A percentile compares a stretch with the other conserved stretches of the same genome.
Evolutionary conservation across 2,113 vertebrate species (phyloP).

Genomic region (Nesogale talazaci): DNA sequence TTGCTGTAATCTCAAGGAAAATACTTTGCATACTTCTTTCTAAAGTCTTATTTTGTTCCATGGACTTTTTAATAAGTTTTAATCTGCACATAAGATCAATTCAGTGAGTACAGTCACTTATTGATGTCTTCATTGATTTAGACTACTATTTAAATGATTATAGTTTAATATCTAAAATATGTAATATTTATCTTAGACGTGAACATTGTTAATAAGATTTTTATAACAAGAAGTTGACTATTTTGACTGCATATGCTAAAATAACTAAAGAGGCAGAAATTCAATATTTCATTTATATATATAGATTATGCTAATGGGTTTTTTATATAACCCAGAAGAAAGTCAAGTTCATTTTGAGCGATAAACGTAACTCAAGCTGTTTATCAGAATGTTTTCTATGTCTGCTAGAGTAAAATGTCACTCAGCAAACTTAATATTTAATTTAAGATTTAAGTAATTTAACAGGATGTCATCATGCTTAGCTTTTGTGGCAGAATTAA

Average conservation of each 20-base stretch:
- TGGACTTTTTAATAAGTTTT: slow-evolving; percentile 25
- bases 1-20: slow-evolving; percentile 38
- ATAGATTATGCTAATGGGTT: slow-evolving; percentile 77
- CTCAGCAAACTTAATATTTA: slow-evolving; percentile 87
- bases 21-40: neutral
- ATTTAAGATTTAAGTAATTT: slow-evolving; percentile 86
- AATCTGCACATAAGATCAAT: neutral
- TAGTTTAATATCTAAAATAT: neutral
- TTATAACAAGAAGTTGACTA: neutral
- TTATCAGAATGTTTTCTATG: slow-evolving; percentile 86
- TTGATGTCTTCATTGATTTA: neutral
- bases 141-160: neutral
- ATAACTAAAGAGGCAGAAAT: slow-evolving; percentile 58
- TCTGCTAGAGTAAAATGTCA: slow-evolving; percentile 84
- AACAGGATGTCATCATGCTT: slow-evolving; percentile 88
- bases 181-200: neutral
- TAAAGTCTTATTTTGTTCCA: neutral
- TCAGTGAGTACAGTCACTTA: neutral
- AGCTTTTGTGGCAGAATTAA: slow-evolving; percentile 88
- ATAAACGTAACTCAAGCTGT: slow-evolving; percentile 87
- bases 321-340: slow-evolving; percentile 84
- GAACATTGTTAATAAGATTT: neutral
- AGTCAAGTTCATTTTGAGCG: slow-evolving; percentile 76
- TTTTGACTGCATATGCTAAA: slow-evolving; percentile 52
- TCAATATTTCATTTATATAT: slow-evolving; percentile 59